Evolutionary conservation across 2,113 vertebrate genomes (phyloP).

Genomic region (Leucopternis melanops): DNA sequence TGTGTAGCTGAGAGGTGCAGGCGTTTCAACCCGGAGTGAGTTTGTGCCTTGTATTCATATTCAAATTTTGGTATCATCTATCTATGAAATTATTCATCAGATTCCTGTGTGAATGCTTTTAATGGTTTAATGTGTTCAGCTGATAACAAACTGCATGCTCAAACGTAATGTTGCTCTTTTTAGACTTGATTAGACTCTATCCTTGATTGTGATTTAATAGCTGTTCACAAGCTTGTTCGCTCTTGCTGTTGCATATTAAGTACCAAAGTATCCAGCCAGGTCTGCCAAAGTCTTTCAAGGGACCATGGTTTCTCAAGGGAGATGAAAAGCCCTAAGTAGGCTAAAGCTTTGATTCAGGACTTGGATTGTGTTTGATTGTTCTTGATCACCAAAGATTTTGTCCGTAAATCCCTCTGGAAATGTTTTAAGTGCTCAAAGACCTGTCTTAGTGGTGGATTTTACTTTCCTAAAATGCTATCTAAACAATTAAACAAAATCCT

Average conservation of each 20-base stretch:
- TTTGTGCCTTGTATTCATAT: slow-evolving; percentile 50
- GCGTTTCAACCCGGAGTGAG: not conserved
- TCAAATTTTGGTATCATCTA: slow-evolving; percentile 27
- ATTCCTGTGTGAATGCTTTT: not conserved
- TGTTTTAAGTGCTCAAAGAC: not conserved
- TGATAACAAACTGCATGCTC: slow-evolving; percentile 31
- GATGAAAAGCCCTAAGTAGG: slow-evolving; percentile 51
- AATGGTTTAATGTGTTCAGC: slow-evolving; percentile 31
- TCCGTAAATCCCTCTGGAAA: not conserved
- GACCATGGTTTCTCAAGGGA: slow-evolving; percentile 34
- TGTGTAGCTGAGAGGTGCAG: not conserved
- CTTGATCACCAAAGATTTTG: slow-evolving; percentile 10
- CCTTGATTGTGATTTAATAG: slow-evolving; percentile 39
- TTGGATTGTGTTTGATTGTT: not conserved
- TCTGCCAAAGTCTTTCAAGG: slow-evolving; percentile 54
- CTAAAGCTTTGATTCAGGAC: not conserved
- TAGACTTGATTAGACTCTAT: not conserved
- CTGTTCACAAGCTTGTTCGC: slow-evolving; percentile 58
- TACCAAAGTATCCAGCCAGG: slow-evolving; percentile 1
- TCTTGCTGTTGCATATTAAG: slow-evolving; percentile 51
- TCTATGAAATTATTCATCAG: slow-evolving; percentile 14
- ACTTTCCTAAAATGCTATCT: not conserved
- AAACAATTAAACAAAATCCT: slow-evolving; percentile 6
- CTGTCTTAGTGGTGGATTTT: not conserved
- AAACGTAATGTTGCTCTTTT: slow-evolving; percentile 1